Base-by-base conservation (phyloP, 23 tunicate species). In the Styela clava region DNA sequence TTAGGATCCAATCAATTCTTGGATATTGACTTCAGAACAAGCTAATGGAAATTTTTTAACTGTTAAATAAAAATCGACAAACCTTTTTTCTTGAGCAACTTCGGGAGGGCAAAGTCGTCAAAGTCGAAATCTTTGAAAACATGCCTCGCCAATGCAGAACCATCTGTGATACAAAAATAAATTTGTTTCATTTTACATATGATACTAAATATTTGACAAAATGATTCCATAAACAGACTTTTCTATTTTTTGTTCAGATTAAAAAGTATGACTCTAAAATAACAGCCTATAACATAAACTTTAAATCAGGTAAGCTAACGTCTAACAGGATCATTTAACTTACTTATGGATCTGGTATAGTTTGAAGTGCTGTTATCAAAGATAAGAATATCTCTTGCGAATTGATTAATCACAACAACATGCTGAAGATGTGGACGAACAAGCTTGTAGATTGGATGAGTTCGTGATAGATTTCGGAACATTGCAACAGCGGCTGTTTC, bases 371-470 rank as follows among this genome's bases (percentile, higher is more conserved):
- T 71, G 35, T 27, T 71, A 35, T 71, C 77, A 30, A 71, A 71
- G 5, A 71, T 71, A 5, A 88, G 85, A 34, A 84, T 79, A 30
- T 24, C 52, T 35, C 95, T 85, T 1, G 89, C 95, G 1, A 85
- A 77, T 24, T 89, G 89, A 80, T 89, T 85, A 79, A 89, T 89
- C 0, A 86, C 89, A 12, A 88, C 82, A 20, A 89, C 79, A 26
- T 86, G 85, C 35, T 69, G 83, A 20, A 89, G 69, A 73, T 89
- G 95, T 20, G 83, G 83, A 3, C 95, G 86, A 1, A 85, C 72
- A 35, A 89, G 81, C 34, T 89, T 89, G 83, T 89, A 89, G 24
- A 89, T 20, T 0, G 95, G 95, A 80, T 89, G 95, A 22, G 51
- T 84, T 34, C 83, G 36, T 16, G 95, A 85, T 20, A 89, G 52